Evolutionary conservation across 2,113 vertebrate species (phyloP), one percentile per base, ranked within the genome.

Genomic region (Chionodraco myersi): DNA sequence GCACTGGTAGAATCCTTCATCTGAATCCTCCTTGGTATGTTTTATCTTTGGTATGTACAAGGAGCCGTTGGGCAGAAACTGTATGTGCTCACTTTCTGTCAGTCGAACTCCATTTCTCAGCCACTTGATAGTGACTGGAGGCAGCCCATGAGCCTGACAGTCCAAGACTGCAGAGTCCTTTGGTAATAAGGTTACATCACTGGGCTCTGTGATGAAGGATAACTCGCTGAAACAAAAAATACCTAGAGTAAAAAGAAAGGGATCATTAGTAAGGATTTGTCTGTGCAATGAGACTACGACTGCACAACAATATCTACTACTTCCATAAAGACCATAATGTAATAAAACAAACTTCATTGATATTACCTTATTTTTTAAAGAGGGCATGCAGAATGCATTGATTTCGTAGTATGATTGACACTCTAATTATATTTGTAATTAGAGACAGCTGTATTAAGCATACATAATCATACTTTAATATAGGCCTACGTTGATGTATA

Each of bases 1-100:
- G 88, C 98, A 99, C 91, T 98, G 97, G 89, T 98, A 99, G 94
- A 96, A 95, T 86, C 97, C 97, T 94, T 98, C 96, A 82, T 98
- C 96, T 10, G 96, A 96, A n/a, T 90, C 87, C 53, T 96, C 97
- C 85, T 93, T 94, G 71, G 91, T 93, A 79, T 95, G 95, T 85
- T 96, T 96, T 89, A 95, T 95, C 87, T 95, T 95, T 80, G 92
- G 94, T 94, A 99, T 96, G 86, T 95, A 96, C 73, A 99, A 92
- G 0, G 98, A 98, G 72, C 96, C 97, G 0, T 99, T 98, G 57
- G 97, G 88, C 86, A 99, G 92, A 73, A 94, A 88, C 47, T 94
- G 95, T 69, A 96, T 87, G 80, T 95, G 94, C 60, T 97, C 95
- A 36, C 88, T 97, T 88, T 97, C 96, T 77, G 91, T 67, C 36